A percentile compares a stretch with the other conserved stretches of the same genome.
phyloP scores from a whole-genome alignment of 2,113 vertebrate species.

The Cyanoramphus novaezelandiae region DNA sequence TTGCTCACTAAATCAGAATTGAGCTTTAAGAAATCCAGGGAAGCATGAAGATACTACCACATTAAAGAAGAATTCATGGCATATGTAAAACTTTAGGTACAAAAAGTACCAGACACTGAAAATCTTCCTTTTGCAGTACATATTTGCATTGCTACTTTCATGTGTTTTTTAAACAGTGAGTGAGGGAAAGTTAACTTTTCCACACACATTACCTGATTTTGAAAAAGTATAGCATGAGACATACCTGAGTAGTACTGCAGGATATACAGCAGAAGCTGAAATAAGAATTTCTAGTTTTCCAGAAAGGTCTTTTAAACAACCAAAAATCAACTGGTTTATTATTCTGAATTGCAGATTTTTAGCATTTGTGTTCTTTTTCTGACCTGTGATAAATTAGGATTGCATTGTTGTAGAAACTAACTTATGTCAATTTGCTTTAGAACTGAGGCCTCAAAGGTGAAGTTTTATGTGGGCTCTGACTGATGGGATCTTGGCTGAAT shows the following conservation, averaged over 20 bases:
- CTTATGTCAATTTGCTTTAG: not conserved
- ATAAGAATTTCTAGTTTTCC: not conserved
- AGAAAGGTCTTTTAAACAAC: not conserved
- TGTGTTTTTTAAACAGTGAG: not conserved
- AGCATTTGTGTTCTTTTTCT: not conserved
- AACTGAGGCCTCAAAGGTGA: not conserved
- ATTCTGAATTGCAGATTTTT: not conserved
- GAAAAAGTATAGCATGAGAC: not conserved
- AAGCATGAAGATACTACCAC: not conserved
- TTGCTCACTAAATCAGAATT: not conserved
- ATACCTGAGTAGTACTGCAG: not conserved
- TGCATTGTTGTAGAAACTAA: not conserved
- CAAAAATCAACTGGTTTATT: not conserved
- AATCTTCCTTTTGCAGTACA: not conserved
- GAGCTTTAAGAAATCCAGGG: not conserved
- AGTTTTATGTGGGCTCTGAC: not conserved
- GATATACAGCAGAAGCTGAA: not conserved
- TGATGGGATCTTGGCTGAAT: not conserved
- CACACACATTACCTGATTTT: not conserved
- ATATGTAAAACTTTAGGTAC: not conserved
- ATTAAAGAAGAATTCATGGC: not conserved
- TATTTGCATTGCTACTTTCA: not conserved
- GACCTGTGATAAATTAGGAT: not conserved
- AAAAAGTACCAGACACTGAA: not conserved
- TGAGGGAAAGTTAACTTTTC: not conserved